Evolutionary conservation across 2,888 invertebrate species (phyloP).

Genomic region (Lochmaea crataegi): DNA sequence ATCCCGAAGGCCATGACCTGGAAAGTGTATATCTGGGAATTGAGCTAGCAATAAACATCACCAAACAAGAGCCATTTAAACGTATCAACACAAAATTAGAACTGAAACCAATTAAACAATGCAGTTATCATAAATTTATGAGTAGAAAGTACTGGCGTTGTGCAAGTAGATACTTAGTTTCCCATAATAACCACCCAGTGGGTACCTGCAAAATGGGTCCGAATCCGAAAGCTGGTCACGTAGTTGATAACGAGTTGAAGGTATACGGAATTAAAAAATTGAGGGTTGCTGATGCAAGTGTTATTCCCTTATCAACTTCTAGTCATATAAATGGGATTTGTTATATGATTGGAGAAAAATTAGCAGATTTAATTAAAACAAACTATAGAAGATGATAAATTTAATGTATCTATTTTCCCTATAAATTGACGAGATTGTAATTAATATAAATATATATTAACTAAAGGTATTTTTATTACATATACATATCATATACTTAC

Average conservation of each 20-base stretch:
- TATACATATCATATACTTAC: too few species aligned
- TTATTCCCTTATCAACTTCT: conserved; percentile 42
- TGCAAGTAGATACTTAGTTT: conserved; percentile 60
- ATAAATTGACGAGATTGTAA: too few species aligned
- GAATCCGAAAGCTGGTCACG: conserved; percentile 29
- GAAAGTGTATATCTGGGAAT: conserved; percentile 68
- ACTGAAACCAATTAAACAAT: conserved; percentile 57
- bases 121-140: conserved; percentile 65
- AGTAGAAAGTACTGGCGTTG: conserved; percentile 78
- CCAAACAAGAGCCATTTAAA: conserved; percentile 67
- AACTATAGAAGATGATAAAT: conserved; percentile 1
- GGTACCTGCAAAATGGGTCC: conserved; percentile 43
- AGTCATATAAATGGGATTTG: conserved; percentile 42
- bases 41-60: conserved; percentile 62
- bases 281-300: conserved; percentile 39
- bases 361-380: conserved; percentile 35
- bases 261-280: conserved; percentile 35
- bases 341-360: conserved; percentile 43
- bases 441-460: too few species aligned
- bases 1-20: conserved; percentile 64
- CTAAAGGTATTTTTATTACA: too few species aligned
- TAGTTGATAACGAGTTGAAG: conserved; percentile 35
- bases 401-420: too few species aligned
- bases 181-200: conserved; percentile 39
- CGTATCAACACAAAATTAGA: conserved; percentile 66